Base-by-base conservation (phyloP, 1,140 invertebrate species). In the Dendroctonus ponderosae region DNA sequence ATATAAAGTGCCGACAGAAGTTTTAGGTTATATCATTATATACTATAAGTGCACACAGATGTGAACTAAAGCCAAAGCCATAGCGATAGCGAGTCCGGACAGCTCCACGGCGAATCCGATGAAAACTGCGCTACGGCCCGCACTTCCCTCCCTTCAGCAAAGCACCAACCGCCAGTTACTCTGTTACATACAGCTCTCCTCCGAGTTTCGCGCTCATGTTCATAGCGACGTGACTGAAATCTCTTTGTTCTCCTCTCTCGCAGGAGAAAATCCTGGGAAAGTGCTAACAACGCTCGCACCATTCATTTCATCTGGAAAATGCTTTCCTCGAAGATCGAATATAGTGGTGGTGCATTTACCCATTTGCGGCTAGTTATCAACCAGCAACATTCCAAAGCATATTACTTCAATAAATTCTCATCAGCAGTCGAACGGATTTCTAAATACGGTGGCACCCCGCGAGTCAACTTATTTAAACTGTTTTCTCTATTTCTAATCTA, bases 1-100 rank as follows among this genome's bases (percentile, higher is more conserved):
- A 59, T 67, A 62, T 65, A 64, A 53, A 66, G 59, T 71, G 67
- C 70, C 70, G 70, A 71, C 54, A 68, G 65, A 66, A 66, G 41
- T 53, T 68, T 71, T 68, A 71, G 66, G 52, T 68, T 68, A 71
- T 60, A 68, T 68, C 63, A 71, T 71, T 62, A 63, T 71, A 48
- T 67, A 67, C 66, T 64, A 62, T 67, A 48, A 58, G 66, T 71
- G 70, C 66, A 67, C 66, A 71, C 66, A 68, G 58, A 66, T 63
- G 69, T 70, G 70, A 68, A 71, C 66, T 71, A 68, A 71, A 68
- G 51, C 60, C 69, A 70, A 66, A 70, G 65, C 70, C 70, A 71
- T 71, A 62, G 62, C 70, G 62, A 63, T 62, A 66, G 68, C 70
- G 66, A 71, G 70, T 68, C 70, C 40, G 59, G 59, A 48, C 66